phyloP scores from a whole-genome alignment of 2,113 vertebrate species.

The Noturus placidus region DNA sequence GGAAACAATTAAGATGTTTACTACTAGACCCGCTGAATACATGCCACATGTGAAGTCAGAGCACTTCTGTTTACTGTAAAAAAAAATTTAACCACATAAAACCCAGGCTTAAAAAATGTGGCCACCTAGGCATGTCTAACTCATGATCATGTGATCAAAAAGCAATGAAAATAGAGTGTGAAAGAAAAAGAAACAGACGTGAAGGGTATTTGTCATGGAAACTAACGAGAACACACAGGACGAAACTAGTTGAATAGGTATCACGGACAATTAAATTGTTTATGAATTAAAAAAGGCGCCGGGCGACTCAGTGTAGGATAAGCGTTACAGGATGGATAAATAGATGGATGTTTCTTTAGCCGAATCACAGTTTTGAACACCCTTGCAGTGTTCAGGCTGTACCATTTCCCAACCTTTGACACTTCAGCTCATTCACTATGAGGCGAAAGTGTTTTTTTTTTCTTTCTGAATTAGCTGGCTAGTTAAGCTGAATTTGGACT shows the following conservation, averaged over 20 bases:
- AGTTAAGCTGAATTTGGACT: background rate
- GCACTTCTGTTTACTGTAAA: constrained; percentile 9
- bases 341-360: background rate
- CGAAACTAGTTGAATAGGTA: background rate
- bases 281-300: background rate
- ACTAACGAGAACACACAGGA: background rate
- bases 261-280: constrained; percentile 3
- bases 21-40: constrained; percentile 29
- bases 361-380: background rate
- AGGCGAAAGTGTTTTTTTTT: background rate
- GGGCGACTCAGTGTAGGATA: too few species aligned
- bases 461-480: background rate
- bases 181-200: background rate
- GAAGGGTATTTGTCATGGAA: background rate
- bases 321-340: too few species aligned
- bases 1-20: constrained; percentile 55
- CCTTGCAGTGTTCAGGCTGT: background rate
- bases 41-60: constrained; percentile 24
- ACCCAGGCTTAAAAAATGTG: background rate
- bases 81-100: background rate
- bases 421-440: background rate
- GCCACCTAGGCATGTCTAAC: background rate
- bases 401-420: background rate
- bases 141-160: background rate
- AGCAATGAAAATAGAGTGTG: background rate